Evolutionary conservation across 2,113 vertebrate species (phyloP).

Genomic region (Spheniscus mendiculus): DNA sequence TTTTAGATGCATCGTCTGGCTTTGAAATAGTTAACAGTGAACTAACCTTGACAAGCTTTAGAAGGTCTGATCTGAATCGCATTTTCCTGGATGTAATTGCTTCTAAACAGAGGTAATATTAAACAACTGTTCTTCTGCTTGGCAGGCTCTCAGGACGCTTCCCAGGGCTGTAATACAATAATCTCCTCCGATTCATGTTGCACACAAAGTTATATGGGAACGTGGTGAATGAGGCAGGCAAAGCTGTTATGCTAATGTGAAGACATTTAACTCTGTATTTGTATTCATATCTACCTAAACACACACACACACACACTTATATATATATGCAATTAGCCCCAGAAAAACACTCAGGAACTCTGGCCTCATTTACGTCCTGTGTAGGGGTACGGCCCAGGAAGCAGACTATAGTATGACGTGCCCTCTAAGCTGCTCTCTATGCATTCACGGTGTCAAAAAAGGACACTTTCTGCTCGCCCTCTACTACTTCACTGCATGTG

Average conservation of each 20-base stretch:
- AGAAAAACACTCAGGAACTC: background rate
- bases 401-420: rapidly evolving
- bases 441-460: background rate
- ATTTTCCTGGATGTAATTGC: background rate
- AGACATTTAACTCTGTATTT: background rate
- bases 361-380: background rate
- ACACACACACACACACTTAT: background rate
- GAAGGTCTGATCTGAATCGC: background rate
- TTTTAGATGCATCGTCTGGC: background rate
- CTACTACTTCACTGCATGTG: background rate
- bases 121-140: background rate
- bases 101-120: constrained; percentile 4
- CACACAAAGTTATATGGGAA: background rate
- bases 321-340: background rate
- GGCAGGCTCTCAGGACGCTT: background rate
- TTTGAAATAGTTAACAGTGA: background rate
- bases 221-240: background rate
- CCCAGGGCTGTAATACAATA: background rate
- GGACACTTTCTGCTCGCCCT: background rate
- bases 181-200: background rate
- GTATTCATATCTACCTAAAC: background rate
- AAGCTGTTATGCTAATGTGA: background rate
- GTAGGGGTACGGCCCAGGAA: background rate
- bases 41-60: background rate
- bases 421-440: background rate